Percentiles rank a stretch among this genome's conserved stretches.
These are phyloP conservation scores for Eulithis prunata DNA, from an alignment of 2,888 invertebrate species.

Conservation along the genomic window DNA sequence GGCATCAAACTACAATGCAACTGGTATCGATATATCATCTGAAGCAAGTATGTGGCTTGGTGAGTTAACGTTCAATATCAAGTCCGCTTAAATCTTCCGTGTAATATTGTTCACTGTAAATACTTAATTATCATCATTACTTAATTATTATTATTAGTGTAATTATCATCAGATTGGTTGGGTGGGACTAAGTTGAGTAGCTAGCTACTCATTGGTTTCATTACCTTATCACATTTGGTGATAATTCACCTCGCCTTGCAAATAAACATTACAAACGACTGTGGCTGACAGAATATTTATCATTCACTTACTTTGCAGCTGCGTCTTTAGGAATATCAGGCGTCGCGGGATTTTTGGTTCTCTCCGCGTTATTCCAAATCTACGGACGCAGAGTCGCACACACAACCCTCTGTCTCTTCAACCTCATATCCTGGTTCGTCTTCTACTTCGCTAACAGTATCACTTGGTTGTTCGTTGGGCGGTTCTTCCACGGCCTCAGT, in stretches of 20 bases:
- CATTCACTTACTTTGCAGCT: background rate
- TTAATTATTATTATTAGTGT: too few relatives aligned
- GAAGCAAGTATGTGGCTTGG: background rate
- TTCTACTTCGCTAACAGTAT: slow-evolving; percentile 1
- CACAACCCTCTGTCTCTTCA: background rate
- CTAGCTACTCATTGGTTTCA: too few relatives aligned
- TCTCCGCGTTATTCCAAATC: slow-evolving; percentile 5
- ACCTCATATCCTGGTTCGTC: background rate
- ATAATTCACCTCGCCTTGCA: too few relatives aligned
- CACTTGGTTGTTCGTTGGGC: background rate
- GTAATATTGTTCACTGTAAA: too few relatives aligned
- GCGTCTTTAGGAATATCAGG: slow-evolving; percentile 4
- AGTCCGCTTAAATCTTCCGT: too few relatives aligned
- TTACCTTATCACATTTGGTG: too few relatives aligned
- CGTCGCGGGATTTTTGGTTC: background rate
- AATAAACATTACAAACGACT: background rate
- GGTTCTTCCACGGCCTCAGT: background rate
- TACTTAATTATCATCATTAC: too few relatives aligned
- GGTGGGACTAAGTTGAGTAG: too few relatives aligned
- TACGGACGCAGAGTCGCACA: slow-evolving; percentile 2
- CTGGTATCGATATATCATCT: background rate
- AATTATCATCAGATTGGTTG: too few relatives aligned
- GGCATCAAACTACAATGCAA: background rate
- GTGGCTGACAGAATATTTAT: background rate
- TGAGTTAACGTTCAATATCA: background rate